A percentile compares a stretch with the other conserved stretches of the same genome.
These are phyloP conservation scores for Lota lota DNA, from an alignment of 2,113 vertebrate species.

Conservation along the genomic window DNA sequence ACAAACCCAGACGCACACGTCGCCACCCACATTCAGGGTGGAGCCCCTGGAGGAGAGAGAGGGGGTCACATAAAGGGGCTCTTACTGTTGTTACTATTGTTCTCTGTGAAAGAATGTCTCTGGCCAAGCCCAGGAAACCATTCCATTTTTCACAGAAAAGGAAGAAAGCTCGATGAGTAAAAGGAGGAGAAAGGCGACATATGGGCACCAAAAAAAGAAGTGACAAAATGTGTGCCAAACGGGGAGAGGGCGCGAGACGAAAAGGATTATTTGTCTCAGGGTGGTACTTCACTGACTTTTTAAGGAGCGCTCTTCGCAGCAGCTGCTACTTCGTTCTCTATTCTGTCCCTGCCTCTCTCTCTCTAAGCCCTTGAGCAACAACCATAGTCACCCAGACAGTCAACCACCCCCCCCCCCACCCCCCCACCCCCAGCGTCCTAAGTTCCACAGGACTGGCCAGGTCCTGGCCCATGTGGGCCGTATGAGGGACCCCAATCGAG, in stretches of 20 bases:
- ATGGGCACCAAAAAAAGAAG: constrained; percentile 45
- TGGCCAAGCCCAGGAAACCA: constrained; percentile 70
- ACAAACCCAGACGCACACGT: neutral
- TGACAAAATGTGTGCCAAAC: constrained; percentile 63
- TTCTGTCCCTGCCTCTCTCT: constrained; percentile 41
- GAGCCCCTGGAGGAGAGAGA: constrained; percentile 12
- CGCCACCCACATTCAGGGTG: constrained; percentile 1
- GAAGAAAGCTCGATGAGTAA: constrained; percentile 46
- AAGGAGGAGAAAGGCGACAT: constrained; percentile 55
- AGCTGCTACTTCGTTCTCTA: constrained; percentile 57
- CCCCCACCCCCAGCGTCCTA: constrained; percentile 4
- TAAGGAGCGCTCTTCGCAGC: constrained; percentile 42
- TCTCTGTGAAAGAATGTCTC: constrained; percentile 65
- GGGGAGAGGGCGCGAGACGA: constrained; percentile 63
- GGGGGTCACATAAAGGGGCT: constrained; percentile 59
- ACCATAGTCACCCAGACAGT: constrained; percentile 40
- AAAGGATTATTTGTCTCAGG: constrained; percentile 57
- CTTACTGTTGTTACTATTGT: constrained; percentile 66
- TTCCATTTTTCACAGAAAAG: constrained; percentile 67
- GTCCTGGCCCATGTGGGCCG: too few relatives aligned
- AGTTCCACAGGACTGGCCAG: too few relatives aligned
- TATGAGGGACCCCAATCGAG: too few relatives aligned
- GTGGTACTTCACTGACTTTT: constrained; percentile 54
- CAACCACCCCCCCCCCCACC: constrained; percentile 33
- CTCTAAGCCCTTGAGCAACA: constrained; percentile 51